Evolutionary conservation across 2,797 vertebrate genomes (phyloP).

Genomic region (Cheirogaleus major): DNA sequence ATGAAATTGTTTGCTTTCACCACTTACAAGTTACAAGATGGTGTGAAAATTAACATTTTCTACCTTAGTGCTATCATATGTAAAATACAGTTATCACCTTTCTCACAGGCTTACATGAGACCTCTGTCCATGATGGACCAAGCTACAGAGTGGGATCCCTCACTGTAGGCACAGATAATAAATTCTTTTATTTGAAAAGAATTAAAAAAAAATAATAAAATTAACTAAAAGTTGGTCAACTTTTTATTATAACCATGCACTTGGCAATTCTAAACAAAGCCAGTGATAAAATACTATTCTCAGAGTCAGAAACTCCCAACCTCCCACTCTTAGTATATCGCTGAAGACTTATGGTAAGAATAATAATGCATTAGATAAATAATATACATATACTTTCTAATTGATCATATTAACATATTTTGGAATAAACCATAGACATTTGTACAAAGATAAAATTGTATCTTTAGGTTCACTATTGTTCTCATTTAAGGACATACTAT

Average conservation of each 20-base stretch:
- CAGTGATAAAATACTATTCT: neutral
- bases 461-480: neutral
- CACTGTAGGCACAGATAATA: rapidly evolving
- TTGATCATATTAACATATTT: neutral
- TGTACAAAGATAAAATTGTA: neutral
- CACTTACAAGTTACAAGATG: neutral
- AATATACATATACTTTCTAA: neutral
- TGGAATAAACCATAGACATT: conserved; percentile 12
- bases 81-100: neutral
- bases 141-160: rapidly evolving
- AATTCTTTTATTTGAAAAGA: neutral
- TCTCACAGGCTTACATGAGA: neutral
- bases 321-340: neutral
- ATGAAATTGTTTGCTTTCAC: neutral
- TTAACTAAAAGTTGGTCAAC: neutral
- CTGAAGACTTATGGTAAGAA: neutral
- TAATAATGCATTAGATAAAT: neutral
- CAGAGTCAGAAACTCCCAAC: neutral
- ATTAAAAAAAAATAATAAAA: conserved; percentile 9
- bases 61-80: neutral
- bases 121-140: neutral
- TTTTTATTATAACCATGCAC: neutral
- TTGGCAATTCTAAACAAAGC: neutral
- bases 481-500: neutral
- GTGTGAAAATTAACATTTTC: neutral